Percentiles rank a stretch among this genome's conserved stretches.
These are phyloP conservation scores for Dione vanillae DNA, from an alignment of 2,888 invertebrate genomes.

Conservation along the genomic window DNA sequence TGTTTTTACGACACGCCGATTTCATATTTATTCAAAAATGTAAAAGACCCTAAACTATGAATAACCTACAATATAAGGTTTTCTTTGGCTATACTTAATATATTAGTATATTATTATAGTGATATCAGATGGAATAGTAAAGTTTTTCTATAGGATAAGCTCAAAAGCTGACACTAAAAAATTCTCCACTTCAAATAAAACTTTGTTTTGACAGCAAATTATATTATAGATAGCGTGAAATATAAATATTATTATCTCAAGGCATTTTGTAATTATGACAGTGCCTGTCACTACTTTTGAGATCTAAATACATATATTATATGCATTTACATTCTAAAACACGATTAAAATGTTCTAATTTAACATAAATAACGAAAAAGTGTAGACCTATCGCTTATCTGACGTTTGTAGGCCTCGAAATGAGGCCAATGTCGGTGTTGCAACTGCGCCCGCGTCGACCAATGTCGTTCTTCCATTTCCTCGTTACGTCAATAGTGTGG, in stretches of 20 bases:
- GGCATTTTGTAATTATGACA: not conserved
- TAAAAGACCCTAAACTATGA: not conserved
- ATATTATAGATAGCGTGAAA: not conserved
- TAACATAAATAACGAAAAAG: slow-evolving; percentile 49
- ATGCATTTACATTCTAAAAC: slow-evolving; percentile 2
- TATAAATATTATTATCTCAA: not conserved
- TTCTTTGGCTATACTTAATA: not conserved
- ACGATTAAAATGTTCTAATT: slow-evolving; percentile 12
- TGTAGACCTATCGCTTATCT: slow-evolving; percentile 63
- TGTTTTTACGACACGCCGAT: not conserved
- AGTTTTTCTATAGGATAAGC: not conserved
- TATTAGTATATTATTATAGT: no score
- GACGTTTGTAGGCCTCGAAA: slow-evolving; percentile 76
- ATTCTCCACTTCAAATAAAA: not conserved
- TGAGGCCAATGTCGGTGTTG: slow-evolving; percentile 81
- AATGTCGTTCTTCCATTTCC: slow-evolving; percentile 74
- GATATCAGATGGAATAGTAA: not conserved
- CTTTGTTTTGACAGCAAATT: not conserved
- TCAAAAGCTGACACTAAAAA: not conserved
- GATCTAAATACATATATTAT: slow-evolving; percentile 7
- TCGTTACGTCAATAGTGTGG: slow-evolving; percentile 51
- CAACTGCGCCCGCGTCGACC: slow-evolving; percentile 68
- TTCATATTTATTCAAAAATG: not conserved
- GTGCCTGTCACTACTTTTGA: not conserved
- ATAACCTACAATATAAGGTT: not conserved